Percentiles rank a stretch among this genome's conserved stretches.
These are phyloP conservation scores for Hoplostethus mediterraneus DNA, from an alignment of 2,797 vertebrate genomes.

Conservation along the genomic window DNA sequence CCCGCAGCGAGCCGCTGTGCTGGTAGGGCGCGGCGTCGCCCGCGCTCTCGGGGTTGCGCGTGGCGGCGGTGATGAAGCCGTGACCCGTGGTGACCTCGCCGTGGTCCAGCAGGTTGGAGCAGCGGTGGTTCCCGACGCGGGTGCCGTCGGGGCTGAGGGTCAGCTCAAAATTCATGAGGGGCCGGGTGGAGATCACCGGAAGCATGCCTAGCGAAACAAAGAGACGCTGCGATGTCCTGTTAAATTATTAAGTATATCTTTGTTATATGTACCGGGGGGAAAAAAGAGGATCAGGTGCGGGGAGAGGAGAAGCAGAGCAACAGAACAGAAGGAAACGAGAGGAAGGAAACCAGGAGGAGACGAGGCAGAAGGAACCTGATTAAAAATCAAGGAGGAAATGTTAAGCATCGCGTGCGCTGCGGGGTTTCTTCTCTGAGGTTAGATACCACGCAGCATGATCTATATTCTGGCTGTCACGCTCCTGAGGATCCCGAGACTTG, in stretches of 20 bases:
- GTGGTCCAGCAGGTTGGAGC: constrained; percentile 93
- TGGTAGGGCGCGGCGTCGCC: constrained; percentile 90
- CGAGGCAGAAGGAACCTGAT: constrained; percentile 59
- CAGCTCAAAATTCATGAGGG: constrained; percentile 93
- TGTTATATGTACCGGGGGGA: neutral
- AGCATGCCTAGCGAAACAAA: constrained; percentile 89
- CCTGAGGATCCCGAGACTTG: constrained; percentile 58
- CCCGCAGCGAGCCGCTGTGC: constrained; percentile 86
- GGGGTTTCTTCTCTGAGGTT: constrained; percentile 48
- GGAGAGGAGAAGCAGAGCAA: neutral
- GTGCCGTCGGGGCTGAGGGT: constrained; percentile 94
- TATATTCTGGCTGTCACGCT: constrained; percentile 69
- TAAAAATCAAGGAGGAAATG: constrained; percentile 72
- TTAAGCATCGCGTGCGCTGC: constrained; percentile 57
- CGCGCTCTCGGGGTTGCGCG: constrained; percentile 82
- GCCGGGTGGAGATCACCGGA: constrained; percentile 92
- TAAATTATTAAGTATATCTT: too few species aligned
- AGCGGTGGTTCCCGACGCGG: constrained; percentile 92
- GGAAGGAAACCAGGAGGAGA: constrained; percentile 44
- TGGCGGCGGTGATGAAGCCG: constrained; percentile 88
- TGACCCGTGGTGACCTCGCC: constrained; percentile 91
- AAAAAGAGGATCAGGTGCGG: constrained; percentile 35
- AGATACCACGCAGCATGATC: constrained; percentile 50
- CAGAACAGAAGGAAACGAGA: constrained; percentile 4
- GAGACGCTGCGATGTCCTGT: constrained; percentile 7